Evolutionary conservation across 2,797 vertebrate species (phyloP).

Genomic region (Pseudopleuronectes americanus): DNA sequence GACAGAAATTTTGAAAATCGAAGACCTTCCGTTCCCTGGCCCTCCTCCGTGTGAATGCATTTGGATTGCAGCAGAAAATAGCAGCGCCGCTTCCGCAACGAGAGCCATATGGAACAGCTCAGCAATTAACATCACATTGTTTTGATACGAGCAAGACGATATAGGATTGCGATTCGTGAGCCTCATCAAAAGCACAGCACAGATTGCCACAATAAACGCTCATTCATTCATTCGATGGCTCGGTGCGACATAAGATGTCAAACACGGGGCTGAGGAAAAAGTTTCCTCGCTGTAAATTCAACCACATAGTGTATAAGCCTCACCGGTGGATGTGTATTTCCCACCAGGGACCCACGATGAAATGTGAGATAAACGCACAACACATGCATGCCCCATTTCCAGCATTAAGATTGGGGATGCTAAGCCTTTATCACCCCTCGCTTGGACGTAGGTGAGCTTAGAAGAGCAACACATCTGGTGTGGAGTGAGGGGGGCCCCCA

Average conservation of each 20-base stretch:
- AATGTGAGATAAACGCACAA: conserved; percentile 28
- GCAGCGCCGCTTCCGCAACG: neutral
- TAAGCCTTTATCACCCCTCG: conserved; percentile 38
- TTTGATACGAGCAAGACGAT: conserved; percentile 31
- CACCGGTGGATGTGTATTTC: conserved; percentile 7
- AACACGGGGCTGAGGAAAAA: neutral
- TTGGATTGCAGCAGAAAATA: conserved; percentile 11
- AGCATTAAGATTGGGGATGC: conserved; percentile 25
- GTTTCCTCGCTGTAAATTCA: conserved; percentile 10
- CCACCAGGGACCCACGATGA: neutral
- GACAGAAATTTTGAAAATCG: conserved; percentile 25
- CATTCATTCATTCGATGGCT: conserved; percentile 13
- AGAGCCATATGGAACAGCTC: neutral
- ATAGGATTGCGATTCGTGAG: neutral
- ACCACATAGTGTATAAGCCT: conserved; percentile 5
- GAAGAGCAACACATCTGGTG: conserved; percentile 52
- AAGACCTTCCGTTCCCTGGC: conserved; percentile 12
- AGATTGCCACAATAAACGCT: conserved; percentile 8
- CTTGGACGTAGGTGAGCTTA: conserved; percentile 48
- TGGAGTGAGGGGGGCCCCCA: conserved; percentile 34
- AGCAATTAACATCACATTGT: conserved; percentile 15
- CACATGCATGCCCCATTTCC: neutral
- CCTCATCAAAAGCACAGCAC: neutral
- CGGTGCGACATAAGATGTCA: neutral
- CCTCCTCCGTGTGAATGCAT: neutral